A percentile compares a stretch with the other conserved stretches of the same genome.
phyloP scores from a whole-genome alignment of 2,113 vertebrate genomes.

The Cygnus atratus region DNA sequence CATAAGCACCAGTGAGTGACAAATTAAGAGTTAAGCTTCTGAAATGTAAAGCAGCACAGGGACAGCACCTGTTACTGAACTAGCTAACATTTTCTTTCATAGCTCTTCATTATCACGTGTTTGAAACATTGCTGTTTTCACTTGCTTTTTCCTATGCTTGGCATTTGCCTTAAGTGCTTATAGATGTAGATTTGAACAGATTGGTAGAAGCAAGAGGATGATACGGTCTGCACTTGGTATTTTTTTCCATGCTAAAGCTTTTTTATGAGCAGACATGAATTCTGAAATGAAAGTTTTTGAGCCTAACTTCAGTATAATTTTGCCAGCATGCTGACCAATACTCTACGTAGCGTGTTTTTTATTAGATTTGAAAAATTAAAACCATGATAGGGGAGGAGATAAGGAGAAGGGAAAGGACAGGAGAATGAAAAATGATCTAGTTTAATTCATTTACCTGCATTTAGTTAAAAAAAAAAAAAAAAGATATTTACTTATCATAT shows the following conservation, averaged over 20 bases:
- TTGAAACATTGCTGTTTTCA: constrained; percentile 49
- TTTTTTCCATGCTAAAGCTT: constrained; percentile 21
- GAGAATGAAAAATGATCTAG: neutral
- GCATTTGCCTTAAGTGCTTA: constrained; percentile 60
- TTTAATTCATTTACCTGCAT: neutral
- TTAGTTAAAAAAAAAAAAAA: neutral
- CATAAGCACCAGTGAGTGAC: neutral
- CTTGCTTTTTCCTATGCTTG: constrained; percentile 43
- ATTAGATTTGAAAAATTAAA: neutral
- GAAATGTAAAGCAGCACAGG: constrained; percentile 29
- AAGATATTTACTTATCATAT: neutral
- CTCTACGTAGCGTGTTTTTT: neutral
- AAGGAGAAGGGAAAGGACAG: neutral
- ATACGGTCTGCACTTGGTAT: constrained; percentile 2
- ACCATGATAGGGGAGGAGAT: neutral
- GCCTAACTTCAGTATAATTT: neutral
- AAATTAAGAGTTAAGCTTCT: constrained; percentile 49
- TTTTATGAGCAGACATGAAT: neutral
- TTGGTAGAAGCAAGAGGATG: constrained; percentile 49
- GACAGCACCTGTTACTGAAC: constrained; percentile 61
- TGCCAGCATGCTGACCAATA: neutral
- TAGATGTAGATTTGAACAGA: constrained; percentile 59
- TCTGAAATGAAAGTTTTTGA: neutral
- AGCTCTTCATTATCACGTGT: constrained; percentile 25
- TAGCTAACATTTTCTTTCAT: constrained; percentile 52